These are phyloP conservation scores for Hedya salicella DNA, from an alignment of 2,888 invertebrate species.

Conservation along the genomic window DNA sequence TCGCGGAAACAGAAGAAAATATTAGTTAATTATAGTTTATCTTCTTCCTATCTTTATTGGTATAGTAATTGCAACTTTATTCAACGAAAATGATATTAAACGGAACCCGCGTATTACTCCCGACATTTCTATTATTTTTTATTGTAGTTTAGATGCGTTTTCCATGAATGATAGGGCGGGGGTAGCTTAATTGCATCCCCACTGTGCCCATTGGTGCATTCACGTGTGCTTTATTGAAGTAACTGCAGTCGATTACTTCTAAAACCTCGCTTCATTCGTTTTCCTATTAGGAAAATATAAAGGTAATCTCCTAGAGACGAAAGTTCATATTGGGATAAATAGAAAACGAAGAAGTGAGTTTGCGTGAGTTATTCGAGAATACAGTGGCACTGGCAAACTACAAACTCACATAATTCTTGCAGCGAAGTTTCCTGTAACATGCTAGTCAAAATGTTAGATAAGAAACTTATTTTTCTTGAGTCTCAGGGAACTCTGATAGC, in stretches of 20 bases:
- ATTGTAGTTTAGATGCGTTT: conserved; percentile 39
- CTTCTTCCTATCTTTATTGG: too few species aligned
- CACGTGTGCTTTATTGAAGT: conserved; percentile 60
- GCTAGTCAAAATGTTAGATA: conserved; percentile 37
- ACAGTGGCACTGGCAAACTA: conserved; percentile 37
- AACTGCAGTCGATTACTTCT: conserved; percentile 38
- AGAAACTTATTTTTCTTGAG: conserved; percentile 28
- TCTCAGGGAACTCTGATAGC: conserved; percentile 13
- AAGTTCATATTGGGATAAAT: not conserved
- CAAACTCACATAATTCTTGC: conserved; percentile 43
- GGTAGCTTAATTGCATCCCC: conserved; percentile 59
- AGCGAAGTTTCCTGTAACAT: conserved; percentile 22
- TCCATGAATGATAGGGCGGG: conserved; percentile 41
- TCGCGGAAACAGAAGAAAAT: too few species aligned
- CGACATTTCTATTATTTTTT: conserved; percentile 27
- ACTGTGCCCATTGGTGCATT: conserved; percentile 54
- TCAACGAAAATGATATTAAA: not conserved
- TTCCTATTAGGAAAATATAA: not conserved
- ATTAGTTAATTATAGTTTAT: too few species aligned
- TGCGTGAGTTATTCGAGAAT: not conserved
- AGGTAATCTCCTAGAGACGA: not conserved
- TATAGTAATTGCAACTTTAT: not conserved
- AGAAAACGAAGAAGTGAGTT: not conserved
- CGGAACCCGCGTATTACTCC: conserved; percentile 31
- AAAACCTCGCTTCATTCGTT: not conserved